A percentile compares a stretch with the other conserved stretches of the same genome.
Conservation (phyloP, 1,140 invertebrate genomes). For the Heterodera carotae region DNA sequence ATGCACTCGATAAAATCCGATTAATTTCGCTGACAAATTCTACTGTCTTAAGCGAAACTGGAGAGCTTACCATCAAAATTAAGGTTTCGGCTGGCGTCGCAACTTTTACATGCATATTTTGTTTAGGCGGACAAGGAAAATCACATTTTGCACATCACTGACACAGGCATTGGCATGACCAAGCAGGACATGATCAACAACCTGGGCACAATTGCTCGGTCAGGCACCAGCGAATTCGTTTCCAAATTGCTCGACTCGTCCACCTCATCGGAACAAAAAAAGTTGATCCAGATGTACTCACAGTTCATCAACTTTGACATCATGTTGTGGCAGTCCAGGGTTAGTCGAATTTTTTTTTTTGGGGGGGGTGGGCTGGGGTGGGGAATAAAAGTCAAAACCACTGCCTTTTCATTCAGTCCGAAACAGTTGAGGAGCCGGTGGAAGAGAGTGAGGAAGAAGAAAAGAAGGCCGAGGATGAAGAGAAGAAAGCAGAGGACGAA, state of each 20-base stretch:
- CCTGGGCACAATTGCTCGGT: conserved; percentile 97
- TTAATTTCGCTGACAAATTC: conserved; percentile 86
- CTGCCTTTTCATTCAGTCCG: conserved; percentile 69
- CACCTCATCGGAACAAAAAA: conserved; percentile 74
- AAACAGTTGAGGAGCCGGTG: conserved; percentile 80
- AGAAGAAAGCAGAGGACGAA: conserved; percentile 81
- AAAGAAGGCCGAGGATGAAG: conserved; percentile 96
- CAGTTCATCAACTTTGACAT: conserved; percentile 99
- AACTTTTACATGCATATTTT: no score
- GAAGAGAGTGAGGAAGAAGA: conserved; percentile 64
- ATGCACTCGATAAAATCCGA: conserved; percentile 88
- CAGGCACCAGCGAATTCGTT: conserved; percentile 96
- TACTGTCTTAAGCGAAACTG: conserved; percentile 75
- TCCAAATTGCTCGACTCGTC: conserved; percentile 82
- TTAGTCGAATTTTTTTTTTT: conserved; percentile 50
- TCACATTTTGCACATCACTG: conserved; percentile 87
- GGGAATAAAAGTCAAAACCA: neutral
- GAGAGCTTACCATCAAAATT: conserved; percentile 86
- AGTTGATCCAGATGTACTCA: conserved; percentile 92
- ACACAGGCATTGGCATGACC: conserved; percentile 95
- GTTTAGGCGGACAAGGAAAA: conserved; percentile 86
- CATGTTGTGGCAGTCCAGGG: conserved; percentile 89
- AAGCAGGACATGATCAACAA: conserved; percentile 90
- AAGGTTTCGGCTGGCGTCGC: no score
- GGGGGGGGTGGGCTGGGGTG: no score